Conservation (phyloP, 2,797 vertebrate species). For the Iguana delicatissima region DNA sequence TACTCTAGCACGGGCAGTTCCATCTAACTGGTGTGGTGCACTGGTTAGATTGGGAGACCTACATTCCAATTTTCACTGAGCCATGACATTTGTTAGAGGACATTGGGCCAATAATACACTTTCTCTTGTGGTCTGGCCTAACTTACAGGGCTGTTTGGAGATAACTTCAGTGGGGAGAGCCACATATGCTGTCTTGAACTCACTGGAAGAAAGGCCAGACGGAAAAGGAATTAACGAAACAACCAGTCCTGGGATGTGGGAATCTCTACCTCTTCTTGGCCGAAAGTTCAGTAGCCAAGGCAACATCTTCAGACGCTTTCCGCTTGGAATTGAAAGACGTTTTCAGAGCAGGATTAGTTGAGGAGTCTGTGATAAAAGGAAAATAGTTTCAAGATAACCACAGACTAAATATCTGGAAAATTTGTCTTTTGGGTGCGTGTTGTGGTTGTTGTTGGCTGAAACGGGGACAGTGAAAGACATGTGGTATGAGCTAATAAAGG, state of each 20-base stretch:
- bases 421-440: neutral
- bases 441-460: neutral
- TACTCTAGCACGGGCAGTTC: no score
- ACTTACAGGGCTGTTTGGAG: neutral
- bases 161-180: neutral
- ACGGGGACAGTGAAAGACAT: no score
- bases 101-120: neutral
- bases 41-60: no score
- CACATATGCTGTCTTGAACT: neutral
- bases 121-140: neutral
- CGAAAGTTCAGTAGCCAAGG: neutral
- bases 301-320: slow-evolving; percentile 54
- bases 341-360: neutral
- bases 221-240: neutral
- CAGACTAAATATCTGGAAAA: neutral
- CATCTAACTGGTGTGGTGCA: no score
- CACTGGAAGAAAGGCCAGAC: neutral
- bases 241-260: no score
- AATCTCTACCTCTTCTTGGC: slow-evolving; percentile 52
- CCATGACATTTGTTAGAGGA: neutral
- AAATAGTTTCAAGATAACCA: neutral
- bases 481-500: no score
- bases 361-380: neutral
- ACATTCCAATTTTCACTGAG: neutral
- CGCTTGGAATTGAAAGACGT: slow-evolving; percentile 42